phyloP scores from a whole-genome alignment of 2,888 invertebrate genomes.

The Limnephilus marmoratus region DNA sequence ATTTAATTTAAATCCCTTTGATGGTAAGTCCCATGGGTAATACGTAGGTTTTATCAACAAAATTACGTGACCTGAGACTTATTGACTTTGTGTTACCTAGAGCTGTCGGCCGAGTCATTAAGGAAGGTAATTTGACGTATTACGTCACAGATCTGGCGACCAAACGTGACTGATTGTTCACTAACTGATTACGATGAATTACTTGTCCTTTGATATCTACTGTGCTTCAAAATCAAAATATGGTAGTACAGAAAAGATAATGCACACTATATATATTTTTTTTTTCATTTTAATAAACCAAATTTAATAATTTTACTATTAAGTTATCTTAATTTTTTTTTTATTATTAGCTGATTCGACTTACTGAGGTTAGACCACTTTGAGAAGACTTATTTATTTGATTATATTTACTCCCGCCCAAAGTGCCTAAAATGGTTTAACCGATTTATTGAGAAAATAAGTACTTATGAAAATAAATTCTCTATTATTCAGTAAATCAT shows the following conservation, averaged over 20 bases:
- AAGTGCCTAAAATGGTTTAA: too few species aligned
- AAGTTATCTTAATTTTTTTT: too few species aligned
- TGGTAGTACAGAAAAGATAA: background rate
- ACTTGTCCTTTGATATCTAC: background rate
- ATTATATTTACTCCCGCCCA: too few species aligned
- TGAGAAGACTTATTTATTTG: too few species aligned
- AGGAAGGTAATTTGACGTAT: background rate
- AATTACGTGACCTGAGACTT: background rate
- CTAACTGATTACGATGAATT: background rate
- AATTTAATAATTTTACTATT: too few species aligned
- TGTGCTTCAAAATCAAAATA: background rate
- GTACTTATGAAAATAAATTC: too few species aligned
- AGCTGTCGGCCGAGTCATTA: background rate
- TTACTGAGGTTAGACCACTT: too few species aligned
- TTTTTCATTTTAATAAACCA: too few species aligned
- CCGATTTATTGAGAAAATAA: too few species aligned
- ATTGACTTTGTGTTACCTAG: background rate
- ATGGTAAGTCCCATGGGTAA: background rate
- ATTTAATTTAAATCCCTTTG: background rate
- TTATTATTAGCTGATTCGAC: too few species aligned
- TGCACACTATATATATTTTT: too few species aligned
- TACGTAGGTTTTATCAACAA: background rate
- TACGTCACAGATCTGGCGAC: background rate
- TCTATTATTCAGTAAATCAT: too few species aligned
- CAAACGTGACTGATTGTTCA: background rate